phyloP scores from a whole-genome alignment of 2,797 vertebrate genomes.

The Ctenopoma kingsleyae region DNA sequence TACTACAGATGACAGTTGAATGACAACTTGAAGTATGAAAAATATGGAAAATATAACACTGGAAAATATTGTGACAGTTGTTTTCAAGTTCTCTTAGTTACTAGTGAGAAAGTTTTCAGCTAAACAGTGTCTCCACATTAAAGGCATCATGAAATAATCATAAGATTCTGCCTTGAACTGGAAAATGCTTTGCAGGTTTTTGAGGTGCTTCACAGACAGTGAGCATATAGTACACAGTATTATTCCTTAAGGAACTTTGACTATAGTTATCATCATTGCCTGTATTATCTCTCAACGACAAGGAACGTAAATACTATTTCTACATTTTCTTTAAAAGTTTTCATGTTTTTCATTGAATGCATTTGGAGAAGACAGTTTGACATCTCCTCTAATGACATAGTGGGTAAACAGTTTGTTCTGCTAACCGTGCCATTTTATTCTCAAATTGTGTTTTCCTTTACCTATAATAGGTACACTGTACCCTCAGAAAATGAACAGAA shows the following conservation, averaged over 20 bases:
- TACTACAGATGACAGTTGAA: constrained; percentile 32
- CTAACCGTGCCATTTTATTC: constrained; percentile 7
- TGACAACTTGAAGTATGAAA: constrained; percentile 23
- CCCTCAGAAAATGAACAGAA: constrained; percentile 4
- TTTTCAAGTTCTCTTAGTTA: constrained; percentile 9
- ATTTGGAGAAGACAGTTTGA: constrained; percentile 7
- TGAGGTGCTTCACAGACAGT: not conserved
- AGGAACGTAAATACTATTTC: not conserved
- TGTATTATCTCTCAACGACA: not conserved
- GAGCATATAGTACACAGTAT: not conserved
- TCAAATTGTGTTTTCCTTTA: constrained; percentile 11
- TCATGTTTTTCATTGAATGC: not conserved
- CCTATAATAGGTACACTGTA: not conserved
- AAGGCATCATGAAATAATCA: constrained; percentile 3
- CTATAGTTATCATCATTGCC: not conserved
- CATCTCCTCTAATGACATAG: not conserved
- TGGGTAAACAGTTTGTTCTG: not conserved
- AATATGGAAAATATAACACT: not conserved
- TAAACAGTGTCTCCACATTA: not conserved
- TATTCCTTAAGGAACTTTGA: too few relatives aligned
- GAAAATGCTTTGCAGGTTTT: constrained; percentile 16
- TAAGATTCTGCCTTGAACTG: constrained; percentile 13
- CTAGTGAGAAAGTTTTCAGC: constrained; percentile 9
- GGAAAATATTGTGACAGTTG: constrained; percentile 20
- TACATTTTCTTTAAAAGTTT: not conserved